A percentile compares a stretch with the other conserved stretches of the same genome.
Conservation (phyloP, 2,888 invertebrate species). For the Nomada ruficornis region DNA sequence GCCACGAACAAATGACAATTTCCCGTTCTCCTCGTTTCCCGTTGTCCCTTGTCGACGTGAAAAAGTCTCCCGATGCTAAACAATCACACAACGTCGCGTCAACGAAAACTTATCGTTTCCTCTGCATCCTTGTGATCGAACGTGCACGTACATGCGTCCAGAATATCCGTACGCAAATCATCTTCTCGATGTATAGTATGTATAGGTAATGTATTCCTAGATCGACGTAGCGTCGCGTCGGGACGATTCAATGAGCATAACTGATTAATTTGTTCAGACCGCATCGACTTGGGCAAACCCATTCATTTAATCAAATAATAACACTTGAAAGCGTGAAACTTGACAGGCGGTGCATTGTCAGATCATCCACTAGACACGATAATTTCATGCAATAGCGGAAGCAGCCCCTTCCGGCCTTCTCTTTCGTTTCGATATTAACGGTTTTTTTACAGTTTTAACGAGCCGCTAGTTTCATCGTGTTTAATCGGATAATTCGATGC, state of each 20-base stretch:
- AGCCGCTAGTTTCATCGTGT: not conserved
- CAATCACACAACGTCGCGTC: constrained; percentile 42
- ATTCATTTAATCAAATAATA: constrained; percentile 74
- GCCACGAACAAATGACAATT: not conserved
- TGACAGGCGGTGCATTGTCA: constrained; percentile 61
- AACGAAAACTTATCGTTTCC: constrained; percentile 10
- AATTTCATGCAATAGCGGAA: constrained; percentile 65
- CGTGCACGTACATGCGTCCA: not conserved
- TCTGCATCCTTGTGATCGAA: not conserved
- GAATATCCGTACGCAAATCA: not conserved
- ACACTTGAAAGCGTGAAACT: constrained; percentile 50
- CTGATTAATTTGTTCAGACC: constrained; percentile 67
- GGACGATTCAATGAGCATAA: constrained; percentile 50
- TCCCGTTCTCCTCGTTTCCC: not conserved
- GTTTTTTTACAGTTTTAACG: constrained; percentile 15
- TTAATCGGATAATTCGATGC: not conserved
- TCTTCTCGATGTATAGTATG: not conserved
- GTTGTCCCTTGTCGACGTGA: constrained; percentile 49
- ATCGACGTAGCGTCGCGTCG: constrained; percentile 16
- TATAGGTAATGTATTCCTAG: not conserved
- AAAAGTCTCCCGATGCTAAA: constrained; percentile 50
- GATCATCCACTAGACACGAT: constrained; percentile 46
- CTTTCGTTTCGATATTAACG: constrained; percentile 42
- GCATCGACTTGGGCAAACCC: constrained; percentile 43
- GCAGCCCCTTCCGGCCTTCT: constrained; percentile 49